A percentile compares a stretch with the other conserved stretches of the same genome.
Evolutionary conservation across 1,140 invertebrate species (phyloP).

Genomic region (Leptinotarsa lineolata): DNA sequence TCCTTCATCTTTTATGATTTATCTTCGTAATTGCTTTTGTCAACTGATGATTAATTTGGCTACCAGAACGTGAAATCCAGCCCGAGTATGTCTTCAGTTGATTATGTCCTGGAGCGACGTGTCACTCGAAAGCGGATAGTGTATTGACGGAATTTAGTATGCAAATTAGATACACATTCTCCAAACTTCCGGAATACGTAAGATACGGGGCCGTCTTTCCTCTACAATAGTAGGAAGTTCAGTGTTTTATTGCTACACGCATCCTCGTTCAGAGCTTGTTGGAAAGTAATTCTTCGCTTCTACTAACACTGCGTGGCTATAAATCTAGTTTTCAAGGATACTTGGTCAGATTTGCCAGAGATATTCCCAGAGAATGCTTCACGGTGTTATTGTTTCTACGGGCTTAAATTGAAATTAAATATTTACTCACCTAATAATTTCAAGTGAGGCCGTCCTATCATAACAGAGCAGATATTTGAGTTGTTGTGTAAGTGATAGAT

Average conservation of each 20-base stretch:
- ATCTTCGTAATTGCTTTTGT: too few relatives aligned
- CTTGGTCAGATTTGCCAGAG: background rate
- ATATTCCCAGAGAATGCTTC: background rate
- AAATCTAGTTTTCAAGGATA: slow-evolving; percentile 1
- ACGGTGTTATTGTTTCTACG: background rate
- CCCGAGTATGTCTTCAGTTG: too few relatives aligned
- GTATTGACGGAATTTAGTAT: background rate
- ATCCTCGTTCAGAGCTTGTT: background rate
- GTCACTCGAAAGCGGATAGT: background rate
- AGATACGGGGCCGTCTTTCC: background rate
- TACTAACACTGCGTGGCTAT: background rate
- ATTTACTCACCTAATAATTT: background rate
- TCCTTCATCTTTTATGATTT: too few relatives aligned
- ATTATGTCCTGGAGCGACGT: background rate
- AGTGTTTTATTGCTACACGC: background rate
- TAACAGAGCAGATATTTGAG: too few relatives aligned
- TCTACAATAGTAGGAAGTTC: background rate
- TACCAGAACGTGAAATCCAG: too few relatives aligned
- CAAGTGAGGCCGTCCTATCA: background rate
- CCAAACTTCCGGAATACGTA: background rate
- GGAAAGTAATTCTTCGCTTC: background rate
- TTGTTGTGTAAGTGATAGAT: too few relatives aligned
- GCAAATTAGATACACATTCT: background rate
- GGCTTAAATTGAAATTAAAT: background rate
- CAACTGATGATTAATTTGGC: too few relatives aligned